phyloP scores from a whole-genome alignment of 2,797 vertebrate species.

The Perodicticus potto region DNA sequence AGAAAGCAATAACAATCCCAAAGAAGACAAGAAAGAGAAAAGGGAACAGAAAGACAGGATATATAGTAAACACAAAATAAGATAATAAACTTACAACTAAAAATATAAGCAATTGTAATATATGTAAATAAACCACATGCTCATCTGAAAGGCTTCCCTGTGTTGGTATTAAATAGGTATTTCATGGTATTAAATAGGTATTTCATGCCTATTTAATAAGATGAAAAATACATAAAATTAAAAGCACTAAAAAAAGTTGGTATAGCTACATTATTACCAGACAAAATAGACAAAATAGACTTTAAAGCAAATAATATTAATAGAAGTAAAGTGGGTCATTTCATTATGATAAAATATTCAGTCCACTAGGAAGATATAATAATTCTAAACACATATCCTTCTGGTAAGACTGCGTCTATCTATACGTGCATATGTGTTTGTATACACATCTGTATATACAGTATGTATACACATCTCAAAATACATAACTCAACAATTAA shows the following conservation, averaged over 20 bases:
- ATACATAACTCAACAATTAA: neutral
- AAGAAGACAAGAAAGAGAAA: neutral
- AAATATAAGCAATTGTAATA: neutral
- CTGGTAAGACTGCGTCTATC: neutral
- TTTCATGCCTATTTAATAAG: neutral
- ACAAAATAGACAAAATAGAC: neutral
- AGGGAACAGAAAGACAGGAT: neutral
- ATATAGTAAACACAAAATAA: constrained; percentile 7
- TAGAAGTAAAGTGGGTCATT: neutral
- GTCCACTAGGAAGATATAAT: neutral
- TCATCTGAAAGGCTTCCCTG: neutral
- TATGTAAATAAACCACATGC: neutral
- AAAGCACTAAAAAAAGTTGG: neutral
- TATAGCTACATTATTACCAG: neutral
- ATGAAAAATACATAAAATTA: no score
- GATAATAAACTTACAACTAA: neutral
- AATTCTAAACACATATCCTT: neutral
- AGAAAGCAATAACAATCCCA: neutral
- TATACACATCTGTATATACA: neutral
- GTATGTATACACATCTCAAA: neutral
- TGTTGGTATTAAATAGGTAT: neutral
- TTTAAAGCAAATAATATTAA: neutral
- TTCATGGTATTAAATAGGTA: neutral
- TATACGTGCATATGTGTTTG: neutral
- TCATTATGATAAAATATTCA: neutral